phyloP scores from a whole-genome alignment of 2,797 vertebrate genomes.

The Epinephelus awoara region DNA sequence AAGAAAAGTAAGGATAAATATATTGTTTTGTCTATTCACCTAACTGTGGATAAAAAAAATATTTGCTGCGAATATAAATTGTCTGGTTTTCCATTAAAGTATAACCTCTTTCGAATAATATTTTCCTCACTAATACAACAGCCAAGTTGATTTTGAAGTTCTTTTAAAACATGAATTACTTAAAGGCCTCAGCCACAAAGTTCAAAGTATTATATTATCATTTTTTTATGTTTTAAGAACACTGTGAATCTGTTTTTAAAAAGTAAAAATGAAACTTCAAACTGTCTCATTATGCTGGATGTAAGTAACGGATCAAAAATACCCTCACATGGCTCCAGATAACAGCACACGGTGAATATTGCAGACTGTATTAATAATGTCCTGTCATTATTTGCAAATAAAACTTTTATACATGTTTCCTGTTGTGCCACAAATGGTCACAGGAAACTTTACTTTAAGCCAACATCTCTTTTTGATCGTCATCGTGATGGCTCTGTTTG shows the following conservation, averaged over 20 bases:
- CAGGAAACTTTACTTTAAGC: background rate
- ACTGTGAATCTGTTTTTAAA: no score
- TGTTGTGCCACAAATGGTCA: background rate
- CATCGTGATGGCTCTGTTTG: slow-evolving; percentile 3
- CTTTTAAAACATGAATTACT: no score
- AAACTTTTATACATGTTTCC: background rate
- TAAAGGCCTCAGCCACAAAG: no score
- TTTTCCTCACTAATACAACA: background rate
- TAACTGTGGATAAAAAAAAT: background rate
- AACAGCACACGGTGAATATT: no score
- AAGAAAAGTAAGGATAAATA: background rate
- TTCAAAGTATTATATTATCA: no score
- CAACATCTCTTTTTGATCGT: background rate
- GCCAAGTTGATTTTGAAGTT: no score
- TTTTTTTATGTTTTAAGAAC: no score
- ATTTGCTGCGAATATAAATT: background rate
- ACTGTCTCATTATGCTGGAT: no score
- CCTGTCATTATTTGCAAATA: background rate
- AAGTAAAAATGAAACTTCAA: no score
- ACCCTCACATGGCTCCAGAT: no score
- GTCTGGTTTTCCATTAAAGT: background rate
- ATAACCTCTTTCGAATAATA: background rate
- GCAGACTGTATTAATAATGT: background rate
- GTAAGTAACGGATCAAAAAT: background rate
- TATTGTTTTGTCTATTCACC: background rate